Evolutionary conservation across 2,888 invertebrate species (phyloP).

Genomic region (Calameuta filiformis): DNA sequence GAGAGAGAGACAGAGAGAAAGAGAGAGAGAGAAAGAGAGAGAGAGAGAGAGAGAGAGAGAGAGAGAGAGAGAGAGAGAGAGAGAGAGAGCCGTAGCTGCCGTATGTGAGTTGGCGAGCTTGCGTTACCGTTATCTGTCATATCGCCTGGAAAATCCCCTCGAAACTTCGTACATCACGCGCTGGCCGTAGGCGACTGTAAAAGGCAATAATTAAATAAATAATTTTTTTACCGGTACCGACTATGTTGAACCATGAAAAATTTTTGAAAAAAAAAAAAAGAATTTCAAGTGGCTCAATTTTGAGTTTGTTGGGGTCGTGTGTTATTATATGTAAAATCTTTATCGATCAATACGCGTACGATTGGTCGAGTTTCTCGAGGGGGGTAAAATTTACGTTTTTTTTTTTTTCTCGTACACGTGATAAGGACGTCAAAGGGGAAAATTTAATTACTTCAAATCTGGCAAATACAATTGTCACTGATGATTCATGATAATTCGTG

Average conservation of each 20-base stretch:
- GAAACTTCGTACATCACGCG: background rate
- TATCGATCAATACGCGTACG: no score
- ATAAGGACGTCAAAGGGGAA: background rate
- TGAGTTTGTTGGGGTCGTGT: background rate
- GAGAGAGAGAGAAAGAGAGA: no score
- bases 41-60: no score
- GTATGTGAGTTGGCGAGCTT: background rate
- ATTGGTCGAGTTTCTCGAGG: background rate
- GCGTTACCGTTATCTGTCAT: background rate
- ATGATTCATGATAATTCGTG: background rate
- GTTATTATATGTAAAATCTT: background rate
- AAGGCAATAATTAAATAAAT: background rate
- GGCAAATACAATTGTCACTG: background rate
- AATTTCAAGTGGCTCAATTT: background rate
- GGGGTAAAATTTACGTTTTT: background rate
- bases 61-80: no score
- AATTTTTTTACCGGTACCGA: background rate
- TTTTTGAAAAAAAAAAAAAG: fast-evolving
- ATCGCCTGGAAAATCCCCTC: background rate
- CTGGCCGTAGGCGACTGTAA: background rate
- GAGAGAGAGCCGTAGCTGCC: background rate
- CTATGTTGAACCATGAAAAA: background rate
- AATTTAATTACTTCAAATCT: background rate
- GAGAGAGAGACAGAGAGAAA: no score
- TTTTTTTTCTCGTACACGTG: background rate